Base-by-base conservation (phyloP, 2,888 invertebrate species). In the Habrosyne pyritoides region DNA sequence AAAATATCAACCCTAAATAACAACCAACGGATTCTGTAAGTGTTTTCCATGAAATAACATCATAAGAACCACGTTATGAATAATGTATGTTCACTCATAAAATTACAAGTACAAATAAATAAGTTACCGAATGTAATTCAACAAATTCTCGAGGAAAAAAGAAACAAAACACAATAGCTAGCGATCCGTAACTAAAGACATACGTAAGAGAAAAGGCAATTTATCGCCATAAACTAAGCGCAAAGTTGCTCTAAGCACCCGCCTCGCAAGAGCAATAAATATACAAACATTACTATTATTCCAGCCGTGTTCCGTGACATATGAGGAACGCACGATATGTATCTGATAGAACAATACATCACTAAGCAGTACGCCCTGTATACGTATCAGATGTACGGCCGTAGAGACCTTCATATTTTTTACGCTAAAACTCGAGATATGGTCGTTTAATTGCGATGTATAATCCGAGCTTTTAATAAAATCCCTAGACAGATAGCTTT, bases 281-380 rank as follows among this genome's bases (percentile, higher is more conserved):
- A 71, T 66, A 63, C 67, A 64, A 54, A 67, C 66, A 65, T 69
- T 66, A 70, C 61, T 73, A 67, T 69, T 74, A 77, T 78, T 71
- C 66, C 53, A 63, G 66, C 64, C 66, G 62, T 60, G 63, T 59
- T 65, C 67, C 71, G 67, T 73, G 73, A 78, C 79, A 75, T 73
- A 78, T 73, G 71, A 71, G 71, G 55, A n/a, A 63, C 66, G 69
- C 73, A 63, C 64, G 84, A 86, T 86, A 84, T 73, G 73, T 75
- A 84, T 86, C 84, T 79, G 72, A 76, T 76, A 80, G 72, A 78
- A 81, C 77, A 77, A 86, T 84, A 81, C 77, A 82, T 84, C 42
- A 18, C 33, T 33, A 33, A 33, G 33, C 83, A 83, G 78, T 83
- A 81, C 75, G 77, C 64, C 77, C 81, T 79, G 77, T 75, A 71